Percentiles rank a stretch among this genome's conserved stretches.
Evolutionary conservation across 1,140 invertebrate species (phyloP).

Genomic region (Lysiphlebus fabarum): DNA sequence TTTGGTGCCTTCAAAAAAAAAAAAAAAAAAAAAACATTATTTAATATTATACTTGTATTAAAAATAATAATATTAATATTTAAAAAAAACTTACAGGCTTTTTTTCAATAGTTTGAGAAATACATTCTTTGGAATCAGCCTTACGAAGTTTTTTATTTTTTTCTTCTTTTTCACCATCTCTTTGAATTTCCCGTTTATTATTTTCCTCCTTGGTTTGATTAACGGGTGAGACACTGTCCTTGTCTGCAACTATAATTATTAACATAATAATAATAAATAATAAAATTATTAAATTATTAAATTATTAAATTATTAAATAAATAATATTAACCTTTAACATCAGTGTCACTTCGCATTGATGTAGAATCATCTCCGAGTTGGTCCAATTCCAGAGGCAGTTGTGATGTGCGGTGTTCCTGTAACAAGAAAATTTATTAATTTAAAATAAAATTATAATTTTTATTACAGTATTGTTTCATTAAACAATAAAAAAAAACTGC

Average conservation of each 20-base stretch:
- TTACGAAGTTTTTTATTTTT: conserved; percentile 55
- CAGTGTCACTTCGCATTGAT: conserved; percentile 75
- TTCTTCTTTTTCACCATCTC: conserved; percentile 54
- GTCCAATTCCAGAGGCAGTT: conserved; percentile 81
- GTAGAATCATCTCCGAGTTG: conserved; percentile 76
- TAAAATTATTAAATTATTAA: background rate
- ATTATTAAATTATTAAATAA: conserved; percentile 13
- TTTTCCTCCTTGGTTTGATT: conserved; percentile 48
- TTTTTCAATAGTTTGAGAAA: conserved; percentile 52
- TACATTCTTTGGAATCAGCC: conserved; percentile 53
- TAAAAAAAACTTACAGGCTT: conserved; percentile 48
- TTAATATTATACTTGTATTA: conserved; percentile 6
- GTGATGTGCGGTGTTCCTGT: conserved; percentile 81
- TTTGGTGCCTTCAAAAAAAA: conserved; percentile 46
- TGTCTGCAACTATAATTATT: conserved; percentile 42
- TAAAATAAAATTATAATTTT: conserved; percentile 15
- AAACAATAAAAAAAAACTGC: conserved; percentile 5
- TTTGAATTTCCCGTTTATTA: conserved; percentile 53
- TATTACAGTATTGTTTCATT: conserved; percentile 1
- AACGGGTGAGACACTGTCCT: conserved; percentile 42
- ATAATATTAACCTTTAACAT: conserved; percentile 63
- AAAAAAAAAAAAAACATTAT: conserved; percentile 17
- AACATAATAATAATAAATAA: conserved; percentile 7
- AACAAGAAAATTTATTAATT: conserved; percentile 18
- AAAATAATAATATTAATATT: conserved; percentile 17